Base-by-base conservation (phyloP, 2,797 vertebrate species). In the Numenius phaeopus region DNA sequence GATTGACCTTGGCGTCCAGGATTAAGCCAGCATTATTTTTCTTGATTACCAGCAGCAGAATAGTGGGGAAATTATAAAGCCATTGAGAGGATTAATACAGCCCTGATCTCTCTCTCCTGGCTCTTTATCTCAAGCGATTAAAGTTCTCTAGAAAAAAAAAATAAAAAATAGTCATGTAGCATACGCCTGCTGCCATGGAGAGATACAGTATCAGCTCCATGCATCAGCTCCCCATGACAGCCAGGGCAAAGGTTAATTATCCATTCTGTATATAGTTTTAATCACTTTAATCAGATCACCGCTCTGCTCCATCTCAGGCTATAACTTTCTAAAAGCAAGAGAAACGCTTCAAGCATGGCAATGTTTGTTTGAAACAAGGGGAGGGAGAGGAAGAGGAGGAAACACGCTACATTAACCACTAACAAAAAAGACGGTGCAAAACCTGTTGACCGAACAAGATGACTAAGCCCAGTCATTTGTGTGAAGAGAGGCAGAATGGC, bases 61-160 rank as follows among this genome's bases (percentile, higher is more conserved):
- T 49, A 97, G 97, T 79, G 65, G 79, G 72, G 96, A 97, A 98
- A 98, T 98, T 98, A 98, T 97, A 98, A 98, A 98, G 97, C 97
- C 97, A 98, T 97, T 96, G 98, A 97, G 98, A 98, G 97, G 97
- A 98, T 98, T 98, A 98, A 98, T 98, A 97, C 79, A 61, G 95
- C 91, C 97, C 96, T 97, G 98, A 98, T 98, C 96, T 97, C 96
- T 91, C 96, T 97, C 96, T 98, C 96, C 96, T 95, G 95, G 94
- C 96, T 98, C 97, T 98, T 97, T 98, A 98, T 98, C 98, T 98
- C 96, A 89, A 98, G 97, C 90, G 98, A 98, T 98, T 98, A 98
- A 98, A 98, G 97, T 98, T 97, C 97, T 95, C 76, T 32, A 94
- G 96, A 50, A 96, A 83, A 92, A 96, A 70, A 92, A 89, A 91